Evolutionary conservation across 2,113 vertebrate genomes (phyloP), one percentile per base, ranked within the genome.

Genomic region (Etheostoma cragini): DNA sequence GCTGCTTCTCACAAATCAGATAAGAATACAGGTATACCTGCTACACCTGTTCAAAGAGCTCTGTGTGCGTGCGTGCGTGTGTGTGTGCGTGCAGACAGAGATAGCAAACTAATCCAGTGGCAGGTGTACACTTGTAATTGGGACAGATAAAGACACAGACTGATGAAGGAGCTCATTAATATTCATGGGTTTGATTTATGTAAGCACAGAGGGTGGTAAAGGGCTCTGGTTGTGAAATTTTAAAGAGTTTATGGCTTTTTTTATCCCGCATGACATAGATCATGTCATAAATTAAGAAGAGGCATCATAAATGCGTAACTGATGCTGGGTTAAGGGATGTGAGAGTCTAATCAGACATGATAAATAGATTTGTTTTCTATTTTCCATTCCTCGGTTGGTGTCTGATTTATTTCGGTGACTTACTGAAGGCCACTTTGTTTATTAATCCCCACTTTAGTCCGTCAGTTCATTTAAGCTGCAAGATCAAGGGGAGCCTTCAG

Each of bases 1-100:
- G 84, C 90, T 93, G 92, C 91, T 81, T n/a, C 88, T 90, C 91
- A 82, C 85, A 83, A 80, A 83, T 88, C 87, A 89, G 91, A 92
- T 90, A 90, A 91, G 88, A 90, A 89, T 85, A 89, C 89, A 92
- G 88, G 87, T 89, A 88, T 67, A 90, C 81, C 76, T 76, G 79
- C 81, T 79, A 53, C 88, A 94, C 89, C 90, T 93, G 93, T 92
- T 87, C 81, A 90, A 91, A 90, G 88, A 92, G 10, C 10, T 42
- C 10, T 42, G 72, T 80, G 64, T 66, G 66, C 63, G 65, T 60
- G 75, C 46, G 57, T 65, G 71, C 49, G 67, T 63, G 56, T 71
- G 61, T 52, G 68, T 26, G 69, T 75, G 65, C 71, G 50, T 11
- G 71, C 16, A 74, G 63, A 73, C 61, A 46, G 46, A 78, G 81